Evolutionary conservation across 2,888 invertebrate species (phyloP).

Genomic region (Prionchulus punctatus): DNA sequence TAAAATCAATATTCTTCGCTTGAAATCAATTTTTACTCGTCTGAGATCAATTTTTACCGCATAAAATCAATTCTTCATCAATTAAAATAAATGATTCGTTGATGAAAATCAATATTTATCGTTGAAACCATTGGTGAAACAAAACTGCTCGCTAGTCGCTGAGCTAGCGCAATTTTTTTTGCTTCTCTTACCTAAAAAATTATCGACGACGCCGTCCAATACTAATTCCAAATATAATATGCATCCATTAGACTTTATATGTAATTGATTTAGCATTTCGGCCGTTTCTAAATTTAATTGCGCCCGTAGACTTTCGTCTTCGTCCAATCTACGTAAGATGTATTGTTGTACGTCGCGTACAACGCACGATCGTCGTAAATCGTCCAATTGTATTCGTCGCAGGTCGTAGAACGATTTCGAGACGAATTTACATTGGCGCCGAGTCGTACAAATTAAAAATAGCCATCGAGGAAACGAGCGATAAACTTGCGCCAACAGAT

Average conservation of each 20-base stretch:
- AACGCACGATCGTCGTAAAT: slow-evolving; percentile 59
- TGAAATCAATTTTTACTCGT: no score
- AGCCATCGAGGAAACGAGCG: slow-evolving; percentile 83
- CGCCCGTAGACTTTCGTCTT: slow-evolving; percentile 67
- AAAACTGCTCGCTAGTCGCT: no score
- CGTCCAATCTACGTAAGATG: slow-evolving; percentile 70
- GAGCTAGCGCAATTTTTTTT: no score
- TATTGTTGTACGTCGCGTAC: slow-evolving; percentile 88
- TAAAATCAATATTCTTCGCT: no score
- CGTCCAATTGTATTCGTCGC: slow-evolving; percentile 73
- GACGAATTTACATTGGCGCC: slow-evolving; percentile 66
- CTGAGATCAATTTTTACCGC: no score
- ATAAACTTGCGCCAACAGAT: slow-evolving; percentile 69
- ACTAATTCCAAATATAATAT: slow-evolving; percentile 39
- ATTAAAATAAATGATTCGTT: no score
- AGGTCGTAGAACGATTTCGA: slow-evolving; percentile 56
- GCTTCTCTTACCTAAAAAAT: slow-evolving; percentile 74
- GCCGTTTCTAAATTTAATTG: slow-evolving; percentile 65
- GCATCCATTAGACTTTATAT: slow-evolving; percentile 80
- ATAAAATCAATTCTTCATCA: no score
- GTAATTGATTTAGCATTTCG: slow-evolving; percentile 77
- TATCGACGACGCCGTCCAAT: slow-evolving; percentile 76
- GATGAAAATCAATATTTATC: no score
- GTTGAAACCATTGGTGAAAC: no score
- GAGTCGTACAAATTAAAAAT: slow-evolving; percentile 66